Evolutionary conservation across 2,113 vertebrate genomes (phyloP).

Genomic region (Pelmatolapia mariae): DNA sequence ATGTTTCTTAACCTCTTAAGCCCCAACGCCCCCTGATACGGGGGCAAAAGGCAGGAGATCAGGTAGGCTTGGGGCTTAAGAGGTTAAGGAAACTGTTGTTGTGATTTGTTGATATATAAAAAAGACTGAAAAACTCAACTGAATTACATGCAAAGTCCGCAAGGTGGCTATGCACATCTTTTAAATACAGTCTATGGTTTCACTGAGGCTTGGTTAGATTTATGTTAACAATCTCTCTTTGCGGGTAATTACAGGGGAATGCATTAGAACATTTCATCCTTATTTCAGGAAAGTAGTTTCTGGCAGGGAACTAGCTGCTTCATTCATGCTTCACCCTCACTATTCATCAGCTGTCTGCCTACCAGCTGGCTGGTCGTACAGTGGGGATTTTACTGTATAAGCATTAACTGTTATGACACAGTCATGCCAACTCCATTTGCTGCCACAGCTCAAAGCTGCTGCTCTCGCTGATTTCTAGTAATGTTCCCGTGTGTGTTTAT

Average conservation of each 20-base stretch:
- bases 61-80: no score
- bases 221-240: not conserved
- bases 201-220: not conserved
- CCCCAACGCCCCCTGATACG: no score
- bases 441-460: not conserved
- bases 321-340: not conserved
- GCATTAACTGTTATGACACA: not conserved
- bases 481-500: not conserved
- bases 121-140: not conserved
- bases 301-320: not conserved
- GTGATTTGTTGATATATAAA: not conserved
- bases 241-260: not conserved
- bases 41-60: no score
- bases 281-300: not conserved
- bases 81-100: not conserved
- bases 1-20: no score
- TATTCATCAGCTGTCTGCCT: not conserved
- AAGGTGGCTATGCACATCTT: not conserved
- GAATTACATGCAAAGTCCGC: not conserved
- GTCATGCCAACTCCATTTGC: not conserved
- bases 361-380: not conserved
- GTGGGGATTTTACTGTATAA: not conserved
- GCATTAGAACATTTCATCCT: not conserved
- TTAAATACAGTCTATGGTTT: not conserved
- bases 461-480: not conserved